Percentiles rank a stretch among this genome's conserved stretches.
These are phyloP conservation scores for Pocillopora meandrina DNA, from an alignment of 92 coral and sea anemone genomes.

Conservation along the genomic window DNA sequence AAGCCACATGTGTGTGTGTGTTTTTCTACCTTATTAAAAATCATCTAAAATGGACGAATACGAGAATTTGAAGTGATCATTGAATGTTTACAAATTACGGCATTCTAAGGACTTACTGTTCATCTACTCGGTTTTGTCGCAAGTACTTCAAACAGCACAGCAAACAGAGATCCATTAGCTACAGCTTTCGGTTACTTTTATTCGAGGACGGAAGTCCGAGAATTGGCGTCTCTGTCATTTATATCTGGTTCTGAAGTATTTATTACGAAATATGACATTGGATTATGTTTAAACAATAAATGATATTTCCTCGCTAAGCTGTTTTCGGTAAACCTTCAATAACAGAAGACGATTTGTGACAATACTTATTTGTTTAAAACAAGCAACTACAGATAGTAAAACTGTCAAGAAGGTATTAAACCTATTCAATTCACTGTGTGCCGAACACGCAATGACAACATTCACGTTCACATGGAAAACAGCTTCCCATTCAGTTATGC, in stretches of 20 bases:
- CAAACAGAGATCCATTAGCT: conserved; percentile 41
- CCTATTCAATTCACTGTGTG: conserved; percentile 14
- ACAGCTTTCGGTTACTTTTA: conserved; percentile 27
- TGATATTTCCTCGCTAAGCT: conserved; percentile 9
- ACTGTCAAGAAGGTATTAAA: conserved; percentile 25
- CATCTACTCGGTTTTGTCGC: conserved; percentile 4
- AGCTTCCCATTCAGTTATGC: neutral
- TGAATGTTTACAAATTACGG: conserved; percentile 47
- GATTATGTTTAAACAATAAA: conserved; percentile 11
- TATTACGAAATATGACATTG: neutral
- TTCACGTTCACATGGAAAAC: neutral
- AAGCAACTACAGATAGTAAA: conserved; percentile 28
- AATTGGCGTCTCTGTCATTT: neutral
- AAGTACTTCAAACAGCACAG: conserved; percentile 8
- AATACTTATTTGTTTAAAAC: neutral
- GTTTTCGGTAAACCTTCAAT: conserved; percentile 8
- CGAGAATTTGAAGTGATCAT: conserved; percentile 6
- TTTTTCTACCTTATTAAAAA: neutral
- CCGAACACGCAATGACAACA: conserved; percentile 34
- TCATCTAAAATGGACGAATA: neutral
- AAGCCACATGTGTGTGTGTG: neutral
- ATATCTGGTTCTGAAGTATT: neutral
- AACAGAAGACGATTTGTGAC: neutral
- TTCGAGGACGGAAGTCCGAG: neutral
- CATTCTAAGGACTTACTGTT: conserved; percentile 9